Evolutionary conservation across 2,113 vertebrate genomes (phyloP).

Genomic region (Protobothrops mucrosquamatus): DNA sequence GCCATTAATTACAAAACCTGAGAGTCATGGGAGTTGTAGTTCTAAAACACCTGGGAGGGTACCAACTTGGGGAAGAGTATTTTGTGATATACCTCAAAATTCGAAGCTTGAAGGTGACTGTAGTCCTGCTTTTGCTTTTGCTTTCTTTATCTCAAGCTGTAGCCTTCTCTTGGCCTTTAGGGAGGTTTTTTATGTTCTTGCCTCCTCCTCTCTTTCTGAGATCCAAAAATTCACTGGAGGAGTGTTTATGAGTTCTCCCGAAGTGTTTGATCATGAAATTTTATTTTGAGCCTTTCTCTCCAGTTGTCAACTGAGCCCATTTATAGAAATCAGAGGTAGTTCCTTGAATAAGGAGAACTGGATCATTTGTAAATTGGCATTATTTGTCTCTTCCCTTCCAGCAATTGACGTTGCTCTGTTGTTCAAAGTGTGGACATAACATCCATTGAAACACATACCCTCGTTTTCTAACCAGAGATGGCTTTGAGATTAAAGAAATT

Average conservation of each 20-base stretch:
- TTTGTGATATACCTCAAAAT: background rate
- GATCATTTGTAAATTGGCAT: background rate
- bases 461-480: background rate
- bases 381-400: background rate
- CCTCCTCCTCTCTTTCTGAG: background rate
- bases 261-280: background rate
- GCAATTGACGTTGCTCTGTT: background rate
- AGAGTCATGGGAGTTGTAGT: background rate
- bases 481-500: background rate
- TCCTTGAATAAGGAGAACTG: background rate
- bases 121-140: background rate
- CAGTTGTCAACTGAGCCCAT: background rate
- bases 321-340: background rate
- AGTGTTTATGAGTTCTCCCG: background rate
- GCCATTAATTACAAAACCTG: background rate
- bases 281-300: background rate
- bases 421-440: conserved; percentile 12
- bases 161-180: background rate
- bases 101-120: background rate
- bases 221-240: background rate
- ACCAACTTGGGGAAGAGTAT: background rate
- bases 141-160: background rate
- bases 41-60: background rate
- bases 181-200: background rate
- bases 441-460: conserved; percentile 21